These are phyloP conservation scores for Epinotia nisella DNA, from an alignment of 2,888 invertebrate species.

Conservation along the genomic window DNA sequence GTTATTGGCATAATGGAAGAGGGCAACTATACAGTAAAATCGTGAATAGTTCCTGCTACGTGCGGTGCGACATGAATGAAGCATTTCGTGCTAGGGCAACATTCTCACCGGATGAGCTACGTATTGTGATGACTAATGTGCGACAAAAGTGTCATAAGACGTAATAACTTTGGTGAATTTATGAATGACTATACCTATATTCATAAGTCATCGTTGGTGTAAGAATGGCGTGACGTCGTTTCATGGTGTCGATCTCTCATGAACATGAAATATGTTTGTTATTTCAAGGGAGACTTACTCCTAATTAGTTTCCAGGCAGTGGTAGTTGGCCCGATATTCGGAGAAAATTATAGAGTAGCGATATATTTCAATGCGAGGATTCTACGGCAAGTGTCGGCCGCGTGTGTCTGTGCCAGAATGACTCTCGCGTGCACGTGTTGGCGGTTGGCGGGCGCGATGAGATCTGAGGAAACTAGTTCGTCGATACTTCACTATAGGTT, in stretches of 20 bases:
- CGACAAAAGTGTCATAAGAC: slow-evolving; percentile 51
- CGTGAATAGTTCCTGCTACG: slow-evolving; percentile 36
- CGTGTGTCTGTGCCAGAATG: slow-evolving; percentile 7
- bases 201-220: slow-evolving; percentile 69
- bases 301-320: slow-evolving; percentile 54
- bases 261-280: slow-evolving; percentile 57
- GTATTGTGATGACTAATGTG: slow-evolving; percentile 45
- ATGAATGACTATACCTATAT: slow-evolving; percentile 74
- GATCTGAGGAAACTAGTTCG: slow-evolving; percentile 36
- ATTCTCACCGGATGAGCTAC: slow-evolving; percentile 39
- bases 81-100: slow-evolving; percentile 34
- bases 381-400: slow-evolving; percentile 25
- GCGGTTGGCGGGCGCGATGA: slow-evolving; percentile 20
- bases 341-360: slow-evolving; percentile 49
- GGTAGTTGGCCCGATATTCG: slow-evolving; percentile 58
- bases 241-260: slow-evolving; percentile 56
- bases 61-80: slow-evolving; percentile 38
- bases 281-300: slow-evolving; percentile 57
- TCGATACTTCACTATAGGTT: slow-evolving; percentile 22
- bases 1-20: slow-evolving; percentile 27
- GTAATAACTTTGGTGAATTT: slow-evolving; percentile 62
- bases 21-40: slow-evolving; percentile 28
- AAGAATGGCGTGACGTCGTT: slow-evolving; percentile 65
- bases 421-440: slow-evolving; percentile 20
- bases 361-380: slow-evolving; percentile 43